Percentiles rank a stretch among this genome's conserved stretches.
These are phyloP conservation scores for Eilema sororculum DNA, from an alignment of 2,888 invertebrate species.

Conservation along the genomic window DNA sequence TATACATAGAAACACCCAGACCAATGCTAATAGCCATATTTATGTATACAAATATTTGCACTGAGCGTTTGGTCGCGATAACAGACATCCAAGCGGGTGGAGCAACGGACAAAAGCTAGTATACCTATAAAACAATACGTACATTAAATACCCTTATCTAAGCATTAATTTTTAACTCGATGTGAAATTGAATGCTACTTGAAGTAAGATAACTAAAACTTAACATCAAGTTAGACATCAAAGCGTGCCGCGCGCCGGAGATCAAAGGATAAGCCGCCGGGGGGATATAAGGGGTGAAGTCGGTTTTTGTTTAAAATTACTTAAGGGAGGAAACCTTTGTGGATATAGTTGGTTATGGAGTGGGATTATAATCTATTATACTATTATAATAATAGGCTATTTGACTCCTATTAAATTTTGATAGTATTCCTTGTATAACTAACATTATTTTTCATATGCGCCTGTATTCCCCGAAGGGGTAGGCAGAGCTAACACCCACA, in stretches of 20 bases:
- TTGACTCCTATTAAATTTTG: too few species aligned
- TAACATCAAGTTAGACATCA: constrained; percentile 21
- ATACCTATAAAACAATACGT: not conserved
- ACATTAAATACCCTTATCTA: not conserved
- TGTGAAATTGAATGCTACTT: constrained; percentile 14
- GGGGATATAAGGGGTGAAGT: not conserved
- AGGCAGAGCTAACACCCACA: too few species aligned
- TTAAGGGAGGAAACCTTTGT: constrained; percentile 13
- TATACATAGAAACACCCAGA: too few species aligned
- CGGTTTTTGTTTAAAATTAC: constrained; percentile 27
- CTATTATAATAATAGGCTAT: too few species aligned
- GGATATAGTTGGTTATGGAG: not conserved
- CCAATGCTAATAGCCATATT: too few species aligned
- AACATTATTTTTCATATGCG: too few species aligned
- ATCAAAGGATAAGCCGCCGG: constrained; percentile 24
- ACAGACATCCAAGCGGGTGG: too few species aligned
- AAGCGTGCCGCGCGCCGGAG: constrained; percentile 21
- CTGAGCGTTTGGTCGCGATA: too few species aligned
- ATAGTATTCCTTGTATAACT: too few species aligned
- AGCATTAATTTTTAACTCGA: constrained; percentile 12
- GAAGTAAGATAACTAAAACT: constrained; percentile 25
- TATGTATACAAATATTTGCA: too few species aligned
- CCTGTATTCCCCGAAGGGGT: too few species aligned
- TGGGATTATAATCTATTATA: not conserved
- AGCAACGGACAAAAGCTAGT: too few species aligned